Evolutionary conservation across 2,113 vertebrate genomes (phyloP).

Genomic region (Zeus faber): DNA sequence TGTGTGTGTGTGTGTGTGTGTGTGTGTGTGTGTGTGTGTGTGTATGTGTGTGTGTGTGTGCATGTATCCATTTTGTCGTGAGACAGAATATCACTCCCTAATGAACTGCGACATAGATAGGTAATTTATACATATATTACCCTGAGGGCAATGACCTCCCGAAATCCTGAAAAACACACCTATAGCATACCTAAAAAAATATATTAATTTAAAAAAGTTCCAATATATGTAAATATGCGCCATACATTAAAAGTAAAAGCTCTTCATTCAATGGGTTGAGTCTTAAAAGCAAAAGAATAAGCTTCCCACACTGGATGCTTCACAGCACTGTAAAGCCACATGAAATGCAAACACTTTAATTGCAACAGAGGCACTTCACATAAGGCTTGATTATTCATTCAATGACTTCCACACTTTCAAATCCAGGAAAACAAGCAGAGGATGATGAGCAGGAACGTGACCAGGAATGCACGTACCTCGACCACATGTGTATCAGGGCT

Average conservation of each 20-base stretch:
- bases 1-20: conserved; percentile 34
- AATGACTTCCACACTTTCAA: conserved; percentile 17
- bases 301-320: conserved; percentile 15
- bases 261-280: conserved; percentile 37
- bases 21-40: conserved; percentile 31
- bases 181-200: no score
- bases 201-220: no score
- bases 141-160: no score
- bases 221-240: no score
- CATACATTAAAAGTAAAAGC: no score
- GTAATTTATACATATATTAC: no score
- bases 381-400: conserved; percentile 40
- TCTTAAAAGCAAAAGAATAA: conserved; percentile 17
- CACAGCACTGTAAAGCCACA: conserved; percentile 17
- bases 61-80: no score
- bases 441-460: conserved; percentile 21
- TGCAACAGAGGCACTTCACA: conserved; percentile 30
- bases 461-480: conserved; percentile 25
- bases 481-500: conserved; percentile 14
- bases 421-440: conserved; percentile 16
- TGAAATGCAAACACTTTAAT: conserved; percentile 32
- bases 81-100: no score
- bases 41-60: conserved; percentile 37
- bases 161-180: no score
- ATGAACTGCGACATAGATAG: no score